Evolutionary conservation across 2,797 vertebrate species (phyloP).

Genomic region (Botia kubotai): DNA sequence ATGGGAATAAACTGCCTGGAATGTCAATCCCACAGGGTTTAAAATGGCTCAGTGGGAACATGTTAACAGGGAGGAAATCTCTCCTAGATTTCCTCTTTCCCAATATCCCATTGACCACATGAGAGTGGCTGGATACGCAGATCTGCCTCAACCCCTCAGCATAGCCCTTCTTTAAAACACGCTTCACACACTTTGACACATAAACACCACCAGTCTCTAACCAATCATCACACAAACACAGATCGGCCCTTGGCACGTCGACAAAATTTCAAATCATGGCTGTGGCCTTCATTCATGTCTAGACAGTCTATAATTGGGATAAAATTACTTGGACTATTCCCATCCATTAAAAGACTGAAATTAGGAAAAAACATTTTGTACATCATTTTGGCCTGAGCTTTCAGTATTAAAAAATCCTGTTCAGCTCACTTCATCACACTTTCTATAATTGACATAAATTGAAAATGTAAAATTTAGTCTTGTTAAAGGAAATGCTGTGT

Average conservation of each 20-base stretch:
- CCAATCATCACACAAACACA: constrained; percentile 49
- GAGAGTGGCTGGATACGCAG: constrained; percentile 49
- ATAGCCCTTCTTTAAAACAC: constrained; percentile 40
- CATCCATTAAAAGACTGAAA: constrained; percentile 22
- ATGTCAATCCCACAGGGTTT: constrained; percentile 39
- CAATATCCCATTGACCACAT: constrained; percentile 46
- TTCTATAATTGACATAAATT: too few species aligned
- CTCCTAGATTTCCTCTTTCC: constrained; percentile 53
- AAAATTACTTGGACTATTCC: constrained; percentile 8
- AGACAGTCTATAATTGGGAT: constrained; percentile 10
- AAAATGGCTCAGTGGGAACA: constrained; percentile 47
- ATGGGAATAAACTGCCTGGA: constrained; percentile 23
- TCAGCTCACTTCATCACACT: too few species aligned
- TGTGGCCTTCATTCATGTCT: constrained; percentile 4
- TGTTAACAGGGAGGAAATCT: constrained; percentile 55
- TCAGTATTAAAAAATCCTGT: neutral
- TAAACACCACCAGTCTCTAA: constrained; percentile 51
- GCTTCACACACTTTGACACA: constrained; percentile 54
- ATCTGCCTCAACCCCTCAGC: constrained; percentile 37
- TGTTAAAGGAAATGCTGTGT: neutral
- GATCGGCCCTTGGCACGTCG: constrained; percentile 36
- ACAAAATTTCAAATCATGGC: constrained; percentile 16
- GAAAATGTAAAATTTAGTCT: neutral
- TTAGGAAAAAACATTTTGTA: constrained; percentile 3
- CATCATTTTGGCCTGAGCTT: neutral